Evolutionary conservation across 2,888 invertebrate genomes (phyloP).

Genomic region (Frankliniella intonsa): DNA sequence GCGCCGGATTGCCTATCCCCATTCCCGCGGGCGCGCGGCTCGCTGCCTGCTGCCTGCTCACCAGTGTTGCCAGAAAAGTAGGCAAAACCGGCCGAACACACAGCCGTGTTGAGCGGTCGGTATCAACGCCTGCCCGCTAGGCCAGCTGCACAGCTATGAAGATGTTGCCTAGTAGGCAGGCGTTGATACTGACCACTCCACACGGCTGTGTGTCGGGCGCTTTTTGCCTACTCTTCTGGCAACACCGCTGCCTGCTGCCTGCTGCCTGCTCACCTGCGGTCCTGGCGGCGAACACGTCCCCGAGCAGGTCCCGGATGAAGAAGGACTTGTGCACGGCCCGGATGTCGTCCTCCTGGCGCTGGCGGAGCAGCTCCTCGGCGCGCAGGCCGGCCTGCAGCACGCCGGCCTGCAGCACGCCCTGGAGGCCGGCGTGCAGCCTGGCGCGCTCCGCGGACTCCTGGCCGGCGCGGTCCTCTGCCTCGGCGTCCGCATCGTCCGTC

Average conservation of each 20-base stretch:
- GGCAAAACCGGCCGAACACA: too few species aligned
- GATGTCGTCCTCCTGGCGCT: slow-evolving; percentile 48
- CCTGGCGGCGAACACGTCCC: slow-evolving; percentile 60
- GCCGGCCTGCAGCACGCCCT: slow-evolving; percentile 15
- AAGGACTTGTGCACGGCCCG: slow-evolving; percentile 61
- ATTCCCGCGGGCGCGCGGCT: background rate
- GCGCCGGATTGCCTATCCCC: background rate
- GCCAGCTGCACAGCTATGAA: too few species aligned
- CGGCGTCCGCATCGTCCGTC: background rate
- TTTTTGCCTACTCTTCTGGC: too few species aligned
- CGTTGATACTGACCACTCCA: too few species aligned
- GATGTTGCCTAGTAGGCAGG: too few species aligned
- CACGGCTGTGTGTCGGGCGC: too few species aligned
- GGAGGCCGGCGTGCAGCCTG: background rate
- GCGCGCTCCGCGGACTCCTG: background rate
- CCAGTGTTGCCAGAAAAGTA: too few species aligned
- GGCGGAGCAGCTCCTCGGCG: slow-evolving; percentile 4
- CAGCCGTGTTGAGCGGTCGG: too few species aligned
- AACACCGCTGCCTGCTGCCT: too few species aligned
- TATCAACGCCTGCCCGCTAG: too few species aligned
- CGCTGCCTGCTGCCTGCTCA: too few species aligned
- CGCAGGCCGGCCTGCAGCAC: slow-evolving; percentile 41
- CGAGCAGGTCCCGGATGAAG: slow-evolving; percentile 75
- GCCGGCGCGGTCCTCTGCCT: slow-evolving; percentile 45
- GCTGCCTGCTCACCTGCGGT: slow-evolving; percentile 52